Evolutionary conservation across 2,797 vertebrate genomes (phyloP), one percentile per base, ranked within the genome.

Genomic region (Loris lydekkerianus): DNA sequence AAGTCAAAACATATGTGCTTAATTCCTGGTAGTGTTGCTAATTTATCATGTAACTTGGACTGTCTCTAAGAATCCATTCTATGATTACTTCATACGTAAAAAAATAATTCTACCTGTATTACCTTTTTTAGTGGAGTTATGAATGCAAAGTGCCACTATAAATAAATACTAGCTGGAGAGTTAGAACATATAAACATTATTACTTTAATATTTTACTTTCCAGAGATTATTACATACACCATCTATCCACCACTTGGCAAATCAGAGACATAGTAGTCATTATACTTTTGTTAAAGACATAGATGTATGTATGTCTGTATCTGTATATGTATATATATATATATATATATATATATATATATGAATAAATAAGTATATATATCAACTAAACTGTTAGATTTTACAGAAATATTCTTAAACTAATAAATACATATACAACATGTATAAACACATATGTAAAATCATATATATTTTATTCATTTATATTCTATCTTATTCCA

Each of bases 11-110:
- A 63, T 34, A 84, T 0, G 4, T 7, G 37, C 89, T 91, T 91
- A 91, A 88, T 77, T 89, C 43, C 80, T 61, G 21, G 11, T 85
- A 27, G 86, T 89, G 49, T 6, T 77, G 18, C 34, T 90, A 89
- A 86, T 4, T 80, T 93, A 34, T 9, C 18, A 21, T 93, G 43
- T 83, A 27, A 89, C 4, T 58, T 86, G 7, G 10, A 81, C 29
- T 63, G 31, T 70, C 7, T 65, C 3, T 7, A 91, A 84, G 49
- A 53, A 77, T 67, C 0, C 10, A 89, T 89, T 63, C 21, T 9
- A 46, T 77, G 60, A 69, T 87, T 92, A 67, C 29, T 93, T 92
- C n/a, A 63, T 23, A 91, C 8, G 78, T 17, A 88, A 92, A 82
- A 61, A 92, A 78, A 40, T 80, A 61, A 95, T 90, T 69, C 46